Percentiles rank a stretch among this genome's conserved stretches.
Conservation (phyloP, 2,797 vertebrate genomes). For the Tokudaia muenninki region DNA sequence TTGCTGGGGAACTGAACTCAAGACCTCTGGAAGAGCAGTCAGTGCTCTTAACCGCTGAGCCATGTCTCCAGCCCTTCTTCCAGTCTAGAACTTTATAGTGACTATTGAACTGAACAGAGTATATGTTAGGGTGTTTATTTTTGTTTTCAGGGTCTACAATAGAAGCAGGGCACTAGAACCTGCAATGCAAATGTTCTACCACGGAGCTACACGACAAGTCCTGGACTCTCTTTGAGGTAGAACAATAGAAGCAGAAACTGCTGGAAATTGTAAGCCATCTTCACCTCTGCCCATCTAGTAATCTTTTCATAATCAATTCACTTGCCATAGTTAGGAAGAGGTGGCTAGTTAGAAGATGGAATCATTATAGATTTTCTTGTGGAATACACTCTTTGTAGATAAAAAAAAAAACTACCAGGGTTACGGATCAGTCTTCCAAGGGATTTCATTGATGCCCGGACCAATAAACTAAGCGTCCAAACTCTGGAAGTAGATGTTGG, state of each 20-base stretch:
- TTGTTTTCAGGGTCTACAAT: background rate
- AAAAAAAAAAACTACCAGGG: background rate
- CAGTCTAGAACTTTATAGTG: background rate
- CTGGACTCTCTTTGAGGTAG: background rate
- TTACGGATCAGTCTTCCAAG: conserved; percentile 35
- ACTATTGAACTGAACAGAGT: background rate
- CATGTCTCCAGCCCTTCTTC: no score
- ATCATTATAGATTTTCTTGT: background rate
- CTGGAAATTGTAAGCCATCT: background rate
- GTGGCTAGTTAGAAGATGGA: background rate
- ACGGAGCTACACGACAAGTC: background rate
- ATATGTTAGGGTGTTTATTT: no score
- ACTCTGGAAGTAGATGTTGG: background rate
- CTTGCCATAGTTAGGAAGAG: background rate
- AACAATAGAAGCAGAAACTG: background rate
- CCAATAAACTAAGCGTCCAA: conserved; percentile 1
- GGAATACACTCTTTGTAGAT: background rate
- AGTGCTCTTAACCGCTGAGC: no score
- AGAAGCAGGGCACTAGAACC: background rate
- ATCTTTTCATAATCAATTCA: background rate
- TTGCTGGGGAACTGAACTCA: no score
- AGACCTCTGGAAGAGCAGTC: no score
- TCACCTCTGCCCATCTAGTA: background rate
- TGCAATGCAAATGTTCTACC: background rate
- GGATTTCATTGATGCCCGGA: background rate